Evolutionary conservation across 1,140 invertebrate species (phyloP), one percentile per base, ranked within the genome.

Genomic region (Drosophila sturtevanti): DNA sequence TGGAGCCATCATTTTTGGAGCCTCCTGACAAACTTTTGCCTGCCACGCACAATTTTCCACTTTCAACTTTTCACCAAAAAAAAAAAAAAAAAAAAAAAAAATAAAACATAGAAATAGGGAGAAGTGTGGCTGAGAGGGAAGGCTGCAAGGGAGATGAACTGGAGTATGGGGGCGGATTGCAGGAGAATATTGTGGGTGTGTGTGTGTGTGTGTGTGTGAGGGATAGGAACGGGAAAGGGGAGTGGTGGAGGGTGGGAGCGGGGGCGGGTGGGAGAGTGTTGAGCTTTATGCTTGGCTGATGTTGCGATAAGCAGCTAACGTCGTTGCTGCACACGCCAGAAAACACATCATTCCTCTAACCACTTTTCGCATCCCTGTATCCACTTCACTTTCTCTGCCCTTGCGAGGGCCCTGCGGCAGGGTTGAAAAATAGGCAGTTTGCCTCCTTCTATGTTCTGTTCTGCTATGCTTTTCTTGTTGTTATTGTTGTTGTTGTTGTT

Each of bases 31-130:
- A 87, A 86, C 79, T 86, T 86, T 87, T 87, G 84, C 76, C 84
- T 87, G 82, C 82, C 76, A 82, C 82, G 84, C 82, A 87, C 82
- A 87, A 87, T 89, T 87, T 87, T 87, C 82, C 84, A 87, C 84
- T 89, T 87, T 87, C 84, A 87, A 87, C 76, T 87, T 87, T 87
- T 87, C 77, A 22, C 34, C 64, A 59, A 38, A 24, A 34, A 38
- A 34, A 65, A 44, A 18, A 21, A 41, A 16, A 4, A 41, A n/a
- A n/a, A n/a, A n/a, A 59, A 38, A 24, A 34, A 38, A 34, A 65
- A 44, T 9, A 21, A 21, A 18, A 48, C 41, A 48, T 48, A 48
- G 41, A 48, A 48, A 48, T 48, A 48, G 41, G 41, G 41, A 48
- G 41, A 48, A 21, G 38, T 14, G 10, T 21, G 6, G 18, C 12